These are phyloP conservation scores for Neodiprion pinetum DNA, from an alignment of 1,140 invertebrate genomes.

Conservation along the genomic window DNA sequence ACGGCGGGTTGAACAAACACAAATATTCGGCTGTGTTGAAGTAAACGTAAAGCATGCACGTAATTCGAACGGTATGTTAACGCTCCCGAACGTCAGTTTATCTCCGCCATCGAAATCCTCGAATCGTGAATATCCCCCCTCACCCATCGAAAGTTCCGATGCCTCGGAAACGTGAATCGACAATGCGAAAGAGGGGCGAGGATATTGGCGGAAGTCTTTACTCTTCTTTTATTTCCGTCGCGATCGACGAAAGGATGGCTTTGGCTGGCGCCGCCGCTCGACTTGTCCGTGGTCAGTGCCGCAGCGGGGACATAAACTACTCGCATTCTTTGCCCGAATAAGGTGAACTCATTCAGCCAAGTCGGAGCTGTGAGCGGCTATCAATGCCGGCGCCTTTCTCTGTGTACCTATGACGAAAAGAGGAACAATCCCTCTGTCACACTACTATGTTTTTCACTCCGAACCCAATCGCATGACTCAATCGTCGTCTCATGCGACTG, in stretches of 20 bases:
- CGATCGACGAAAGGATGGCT: neutral
- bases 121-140: too few species aligned
- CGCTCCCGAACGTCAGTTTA: too few species aligned
- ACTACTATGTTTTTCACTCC: too few species aligned
- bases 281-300: neutral
- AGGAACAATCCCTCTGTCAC: too few species aligned
- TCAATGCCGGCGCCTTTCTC: neutral
- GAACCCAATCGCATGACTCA: too few species aligned
- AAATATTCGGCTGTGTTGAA: too few species aligned
- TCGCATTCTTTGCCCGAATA: slow-evolving; percentile 2
- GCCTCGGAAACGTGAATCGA: neutral
- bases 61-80: too few species aligned
- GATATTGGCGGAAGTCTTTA: slow-evolving; percentile 1
- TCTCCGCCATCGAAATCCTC: too few species aligned
- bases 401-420: neutral
- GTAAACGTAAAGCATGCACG: too few species aligned
- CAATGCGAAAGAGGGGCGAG: neutral
- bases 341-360: neutral
- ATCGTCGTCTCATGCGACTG: too few species aligned
- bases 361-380: neutral
- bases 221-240: neutral
- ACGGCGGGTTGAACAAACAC: too few species aligned
- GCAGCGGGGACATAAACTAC: neutral
- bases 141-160: neutral
- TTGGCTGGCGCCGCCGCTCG: neutral